Base-by-base conservation (phyloP, 1,140 invertebrate genomes). In the Zaprionus lachaisei region DNA sequence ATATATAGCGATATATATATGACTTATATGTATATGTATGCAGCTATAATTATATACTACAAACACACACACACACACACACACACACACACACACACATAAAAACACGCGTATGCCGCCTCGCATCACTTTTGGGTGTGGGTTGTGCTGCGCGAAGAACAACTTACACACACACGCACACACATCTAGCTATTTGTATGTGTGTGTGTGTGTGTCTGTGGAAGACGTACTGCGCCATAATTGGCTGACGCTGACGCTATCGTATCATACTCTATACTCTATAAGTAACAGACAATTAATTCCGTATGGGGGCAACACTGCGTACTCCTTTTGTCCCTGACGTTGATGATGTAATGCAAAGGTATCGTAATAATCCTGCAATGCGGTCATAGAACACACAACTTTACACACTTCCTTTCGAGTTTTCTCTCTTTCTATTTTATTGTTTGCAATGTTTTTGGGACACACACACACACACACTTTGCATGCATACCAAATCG, bases 211-310 rank as follows among this genome's bases (percentile, higher is more conserved):
- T 57, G 47, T 28, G 28, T 31, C 15, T 34, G 41, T 56, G 31
- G 37, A 58, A 70, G 61, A 44, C 55, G 55, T 64, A 89, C 84
- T 89, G 80, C 84, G 84, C 84, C 84, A 76, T 89, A 90, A 90
- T 89, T 89, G 81, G 81, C 84, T 76, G 75, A 90, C 81, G 81
- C 84, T 76, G 75, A 90, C 81, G 58, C 58, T 66, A 62, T 38
- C 60, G 77, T 75, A 83, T 79, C 65, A 69, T 81, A 54, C 60
- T 56, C 47, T 51, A 51, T 51, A 51, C 47, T 20, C 47, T 51
- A 51, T 51, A 75, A 57, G 77, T 89, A 83, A 72, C 84, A 55
- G 72, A 72, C 73, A 86, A 89, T 86, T 89, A 83, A 72, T 55
- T 72, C 71, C 66, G 57, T 68, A 41, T 71, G 72, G 65, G 54